These are phyloP conservation scores for Cheilosia urbana DNA, from an alignment of 2,888 invertebrate species.

Conservation along the genomic window DNA sequence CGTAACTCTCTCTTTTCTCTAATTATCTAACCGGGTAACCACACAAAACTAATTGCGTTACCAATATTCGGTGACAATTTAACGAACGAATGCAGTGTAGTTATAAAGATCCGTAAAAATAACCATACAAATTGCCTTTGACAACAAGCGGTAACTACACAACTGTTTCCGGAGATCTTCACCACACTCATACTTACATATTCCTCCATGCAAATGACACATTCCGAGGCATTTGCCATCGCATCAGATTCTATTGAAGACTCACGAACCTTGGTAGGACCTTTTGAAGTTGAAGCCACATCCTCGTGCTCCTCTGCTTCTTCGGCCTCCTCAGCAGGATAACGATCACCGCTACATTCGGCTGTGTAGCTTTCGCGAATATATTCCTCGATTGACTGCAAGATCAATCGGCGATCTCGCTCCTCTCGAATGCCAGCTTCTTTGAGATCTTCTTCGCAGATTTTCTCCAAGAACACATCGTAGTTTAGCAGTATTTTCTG, in stretches of 20 bases:
- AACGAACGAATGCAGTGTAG: too few relatives aligned
- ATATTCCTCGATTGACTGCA: conserved; percentile 87
- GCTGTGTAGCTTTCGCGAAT: conserved; percentile 79
- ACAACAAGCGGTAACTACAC: too few relatives aligned
- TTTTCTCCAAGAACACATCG: conserved; percentile 79
- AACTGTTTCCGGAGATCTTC: too few relatives aligned
- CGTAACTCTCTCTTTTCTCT: too few relatives aligned
- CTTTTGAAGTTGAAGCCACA: conserved; percentile 78
- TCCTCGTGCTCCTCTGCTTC: conserved; percentile 27
- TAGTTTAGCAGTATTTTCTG: conserved; percentile 77
- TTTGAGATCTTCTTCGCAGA: conserved; percentile 86
- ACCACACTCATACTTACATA: conserved; percentile 84
- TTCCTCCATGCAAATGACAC: conserved; percentile 93
- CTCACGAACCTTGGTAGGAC: conserved; percentile 78
- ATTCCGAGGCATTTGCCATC: conserved; percentile 86
- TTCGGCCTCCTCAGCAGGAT: conserved; percentile 56
- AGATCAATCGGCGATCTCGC: conserved; percentile 86
- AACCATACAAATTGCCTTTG: too few relatives aligned
- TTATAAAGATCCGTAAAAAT: too few relatives aligned
- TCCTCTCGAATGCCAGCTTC: conserved; percentile 86
- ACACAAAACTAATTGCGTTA: too few relatives aligned
- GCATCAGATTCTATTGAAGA: conserved; percentile 80
- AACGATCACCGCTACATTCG: conserved; percentile 40
- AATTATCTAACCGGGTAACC: too few relatives aligned
- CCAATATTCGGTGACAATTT: too few relatives aligned